These are phyloP conservation scores for Syrphus vitripennis DNA, from an alignment of 2,888 invertebrate genomes.

Conservation along the genomic window DNA sequence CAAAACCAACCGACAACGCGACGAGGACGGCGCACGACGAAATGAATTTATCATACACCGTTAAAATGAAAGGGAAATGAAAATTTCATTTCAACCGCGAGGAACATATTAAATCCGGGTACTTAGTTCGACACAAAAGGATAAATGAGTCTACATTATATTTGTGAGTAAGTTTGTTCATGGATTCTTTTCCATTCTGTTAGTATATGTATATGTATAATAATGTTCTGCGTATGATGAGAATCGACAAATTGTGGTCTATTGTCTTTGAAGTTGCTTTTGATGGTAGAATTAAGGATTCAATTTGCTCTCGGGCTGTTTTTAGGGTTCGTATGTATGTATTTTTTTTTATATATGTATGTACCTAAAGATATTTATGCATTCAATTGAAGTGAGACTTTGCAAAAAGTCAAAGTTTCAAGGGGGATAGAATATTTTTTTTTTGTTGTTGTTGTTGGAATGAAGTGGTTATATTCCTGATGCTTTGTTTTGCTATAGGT, in stretches of 20 bases:
- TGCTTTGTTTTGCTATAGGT: not conserved
- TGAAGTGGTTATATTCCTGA: not conserved
- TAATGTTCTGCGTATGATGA: slow-evolving; percentile 13
- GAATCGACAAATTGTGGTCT: slow-evolving; percentile 70
- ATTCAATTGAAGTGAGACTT: slow-evolving; percentile 52
- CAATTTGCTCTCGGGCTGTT: slow-evolving; percentile 56
- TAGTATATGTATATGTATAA: not conserved
- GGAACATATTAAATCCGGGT: slow-evolving; percentile 71
- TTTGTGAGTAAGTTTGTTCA: not conserved
- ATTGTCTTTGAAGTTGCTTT: slow-evolving; percentile 69
- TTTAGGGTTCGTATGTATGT: not conserved
- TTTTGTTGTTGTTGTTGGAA: not conserved
- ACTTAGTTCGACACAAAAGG: slow-evolving; percentile 65
- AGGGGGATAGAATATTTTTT: not conserved
- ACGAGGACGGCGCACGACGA: not conserved
- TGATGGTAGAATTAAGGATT: slow-evolving; percentile 65
- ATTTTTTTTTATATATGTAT: not conserved
- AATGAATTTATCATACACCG: slow-evolving; percentile 8
- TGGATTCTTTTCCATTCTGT: not conserved
- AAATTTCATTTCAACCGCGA: slow-evolving; percentile 70
- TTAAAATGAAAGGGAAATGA: slow-evolving; percentile 68
- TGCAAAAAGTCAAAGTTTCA: slow-evolving; percentile 38
- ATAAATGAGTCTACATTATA: not conserved
- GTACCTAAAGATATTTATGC: not conserved
- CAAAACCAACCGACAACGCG: not conserved